phyloP scores from a whole-genome alignment of 1,140 invertebrate species.

The Zophobas atratus region DNA sequence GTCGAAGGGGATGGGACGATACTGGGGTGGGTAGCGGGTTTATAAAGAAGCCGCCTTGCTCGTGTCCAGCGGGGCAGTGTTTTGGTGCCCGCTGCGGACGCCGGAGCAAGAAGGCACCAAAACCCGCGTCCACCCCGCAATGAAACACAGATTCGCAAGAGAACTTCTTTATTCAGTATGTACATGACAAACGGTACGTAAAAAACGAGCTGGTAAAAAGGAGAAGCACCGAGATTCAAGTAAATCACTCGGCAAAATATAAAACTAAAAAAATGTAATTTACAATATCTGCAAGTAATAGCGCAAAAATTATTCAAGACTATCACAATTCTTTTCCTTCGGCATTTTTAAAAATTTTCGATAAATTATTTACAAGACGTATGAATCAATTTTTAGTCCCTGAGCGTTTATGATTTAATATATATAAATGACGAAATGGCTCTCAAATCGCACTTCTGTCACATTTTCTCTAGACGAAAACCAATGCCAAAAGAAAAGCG shows the following conservation, averaged over 20 bases:
- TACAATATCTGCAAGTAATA: constrained; percentile 1
- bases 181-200: constrained; percentile 52
- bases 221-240: constrained; percentile 43
- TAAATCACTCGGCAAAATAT: constrained; percentile 22
- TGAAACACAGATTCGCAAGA: constrained; percentile 66
- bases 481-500: constrained; percentile 39
- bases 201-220: constrained; percentile 31
- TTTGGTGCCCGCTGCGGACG: constrained; percentile 78
- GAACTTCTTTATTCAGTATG: constrained; percentile 68
- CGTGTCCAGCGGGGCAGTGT: constrained; percentile 73
- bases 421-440: neutral
- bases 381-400: constrained; percentile 18
- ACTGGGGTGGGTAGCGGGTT: constrained; percentile 60
- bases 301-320: constrained; percentile 25
- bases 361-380: constrained; percentile 14
- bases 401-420: constrained; percentile 18
- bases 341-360: constrained; percentile 12
- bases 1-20: constrained; percentile 12
- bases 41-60: constrained; percentile 68
- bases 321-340: constrained; percentile 40
- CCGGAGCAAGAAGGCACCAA: constrained; percentile 68
- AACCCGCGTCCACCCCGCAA: constrained; percentile 67
- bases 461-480: neutral
- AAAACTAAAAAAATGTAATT: constrained; percentile 31
- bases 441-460: neutral